Base-by-base conservation (phyloP, 2,797 vertebrate species). In the Sylvia borin region DNA sequence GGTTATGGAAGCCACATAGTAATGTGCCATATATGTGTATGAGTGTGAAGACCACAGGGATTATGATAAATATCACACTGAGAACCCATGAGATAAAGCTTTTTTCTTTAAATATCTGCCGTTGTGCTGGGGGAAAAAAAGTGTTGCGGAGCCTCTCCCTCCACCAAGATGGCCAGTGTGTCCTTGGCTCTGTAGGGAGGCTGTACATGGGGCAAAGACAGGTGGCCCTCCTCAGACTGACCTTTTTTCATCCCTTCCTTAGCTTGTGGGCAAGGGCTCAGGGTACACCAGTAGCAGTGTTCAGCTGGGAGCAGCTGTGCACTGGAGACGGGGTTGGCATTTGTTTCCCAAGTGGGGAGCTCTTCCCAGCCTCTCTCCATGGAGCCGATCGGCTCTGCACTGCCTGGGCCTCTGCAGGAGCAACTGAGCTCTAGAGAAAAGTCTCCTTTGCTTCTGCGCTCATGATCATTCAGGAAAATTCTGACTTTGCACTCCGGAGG, bases 141-240 rank as follows among this genome's bases (percentile, higher is more conserved):
- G 4, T 50, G 11, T 48, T 53, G 4, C 36, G 25, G 58, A 58
- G 25, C 22, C 72, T 70, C 16, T 60, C 5, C 22, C 16, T 74
- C 16, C 13, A 18, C 8, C 0, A 0, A 79, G 38, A 61, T 9
- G 10, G 18, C 34, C 10, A 19, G 18, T 1, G 1, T 25, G 26
- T 24, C 34, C 38, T 84, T 78, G 74, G 27, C 36, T 85, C 27
- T 68, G 32, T 5, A 61, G 26, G 13, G 29, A 38, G 16, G 43
- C 14, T 61, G 40, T 40, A 13, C 10, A 4, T 7, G 20, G 29
- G n/a, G 17, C 47, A 85, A 53, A 73, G 7, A 19, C 7, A 68
- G 42, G 8, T n/a, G 47, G 47, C 22, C 11, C 11, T 78, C 32
- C 54, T 79, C 0, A 0, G 15, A 20, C 13, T 61, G 53, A 13